Evolutionary conservation across 1,140 invertebrate genomes (phyloP), one percentile per base, ranked within the genome.

Genomic region (Colletes gigas): DNA sequence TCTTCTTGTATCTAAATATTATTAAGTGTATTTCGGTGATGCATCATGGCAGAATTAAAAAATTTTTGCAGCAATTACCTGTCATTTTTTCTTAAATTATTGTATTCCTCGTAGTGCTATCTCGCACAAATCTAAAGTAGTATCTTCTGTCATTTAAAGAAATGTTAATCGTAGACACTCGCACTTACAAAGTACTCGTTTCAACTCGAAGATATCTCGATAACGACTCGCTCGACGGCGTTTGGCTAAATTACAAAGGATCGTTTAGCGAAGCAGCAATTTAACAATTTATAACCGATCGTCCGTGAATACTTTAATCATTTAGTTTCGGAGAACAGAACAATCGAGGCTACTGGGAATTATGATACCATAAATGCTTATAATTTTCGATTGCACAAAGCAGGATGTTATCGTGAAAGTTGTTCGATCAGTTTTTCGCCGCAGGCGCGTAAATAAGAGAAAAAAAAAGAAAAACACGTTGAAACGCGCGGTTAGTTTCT

Each of bases 351-450:
- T 70, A 50, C 65, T 60, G 67, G n/a, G 21, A 69, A 68, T 21
- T 12, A 12, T 19, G 65, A 30, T 68, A 14, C 47, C n/a, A n/a
- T 62, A 39, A n/a, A 39, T 19, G 44, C 5, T 19, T 2, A 21
- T 7, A 57, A 47, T 71, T 63, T 52, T 78, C 67, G 47, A 71
- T 78, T 59, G 47, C 41, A 12, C 44, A 17, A 62, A 68, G 14
- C 75, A 78, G 67, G 76, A 71, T 78, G 47, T n/a, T 71, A 44
- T 30, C 14, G 17, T 19, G n/a, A 8, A 63, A 39, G 72, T 30
- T 21, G 54, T 75, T 67, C 54, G 55, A 75, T 63, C 57, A 2
- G 50, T 57, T 41, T 52, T 12, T 19, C 21, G 67, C 66, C 67
- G 17, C 12, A n/a, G 41, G 66, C 66, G 30, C n/a, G 52, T 30